Evolutionary conservation across 1,140 invertebrate genomes (phyloP).

Genomic region (Psilanteris sp.): DNA sequence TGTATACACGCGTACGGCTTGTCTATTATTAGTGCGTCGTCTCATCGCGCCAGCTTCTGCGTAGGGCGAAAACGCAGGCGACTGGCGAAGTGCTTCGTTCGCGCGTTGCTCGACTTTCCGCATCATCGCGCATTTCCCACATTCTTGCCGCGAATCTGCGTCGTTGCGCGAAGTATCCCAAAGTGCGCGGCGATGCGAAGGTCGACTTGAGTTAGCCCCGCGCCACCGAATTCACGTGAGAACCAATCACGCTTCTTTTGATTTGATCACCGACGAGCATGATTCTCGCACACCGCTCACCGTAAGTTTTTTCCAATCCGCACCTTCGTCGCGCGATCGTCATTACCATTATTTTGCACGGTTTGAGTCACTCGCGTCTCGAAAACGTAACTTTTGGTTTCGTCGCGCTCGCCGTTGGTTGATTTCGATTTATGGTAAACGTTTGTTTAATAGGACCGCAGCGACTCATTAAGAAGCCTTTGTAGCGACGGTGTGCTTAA

Average conservation of each 20-base stretch:
- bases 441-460: too few relatives aligned
- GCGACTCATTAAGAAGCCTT: constrained; percentile 34
- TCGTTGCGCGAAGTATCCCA: constrained; percentile 1
- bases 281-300: constrained; percentile 71
- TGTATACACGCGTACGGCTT: constrained; percentile 47
- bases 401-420: too few relatives aligned
- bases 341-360: too few relatives aligned
- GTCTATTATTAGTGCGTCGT: constrained; percentile 77
- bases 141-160: constrained; percentile 22
- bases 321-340: too few relatives aligned
- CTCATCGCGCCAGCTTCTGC: constrained; percentile 70
- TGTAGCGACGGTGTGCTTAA: constrained; percentile 40
- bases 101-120: constrained; percentile 44
- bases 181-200: constrained; percentile 26
- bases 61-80: constrained; percentile 44
- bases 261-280: constrained; percentile 62
- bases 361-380: too few relatives aligned
- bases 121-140: constrained; percentile 31
- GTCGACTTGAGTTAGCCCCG: constrained; percentile 6
- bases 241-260: too few relatives aligned
- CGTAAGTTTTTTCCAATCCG: too few relatives aligned
- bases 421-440: too few relatives aligned
- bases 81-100: constrained; percentile 37
- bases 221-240: too few relatives aligned
- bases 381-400: too few relatives aligned